These are phyloP conservation scores for Scaptomyza cyrtandrae DNA, from an alignment of 2,888 invertebrate genomes.

Conservation along the genomic window DNA sequence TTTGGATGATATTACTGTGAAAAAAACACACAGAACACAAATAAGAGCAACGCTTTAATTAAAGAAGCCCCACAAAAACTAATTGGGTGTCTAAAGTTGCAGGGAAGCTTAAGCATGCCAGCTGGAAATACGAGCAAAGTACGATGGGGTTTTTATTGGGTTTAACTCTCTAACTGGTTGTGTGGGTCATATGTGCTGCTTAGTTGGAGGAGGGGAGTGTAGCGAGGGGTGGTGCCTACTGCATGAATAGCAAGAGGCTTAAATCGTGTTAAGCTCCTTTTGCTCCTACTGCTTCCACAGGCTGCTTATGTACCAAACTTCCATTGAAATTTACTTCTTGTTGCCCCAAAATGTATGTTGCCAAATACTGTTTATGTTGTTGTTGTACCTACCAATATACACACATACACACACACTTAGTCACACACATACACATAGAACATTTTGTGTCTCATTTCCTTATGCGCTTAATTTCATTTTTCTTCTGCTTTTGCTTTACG, in stretches of 20 bases:
- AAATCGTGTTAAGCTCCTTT: slow-evolving; percentile 64
- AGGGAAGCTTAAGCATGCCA: slow-evolving; percentile 57
- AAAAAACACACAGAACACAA: slow-evolving; percentile 23
- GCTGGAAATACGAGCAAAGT: slow-evolving; percentile 44
- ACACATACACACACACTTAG: slow-evolving; percentile 28
- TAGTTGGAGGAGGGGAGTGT: neutral
- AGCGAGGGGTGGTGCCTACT: slow-evolving; percentile 14
- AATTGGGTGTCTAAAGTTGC: slow-evolving; percentile 61
- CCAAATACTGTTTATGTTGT: slow-evolving; percentile 59
- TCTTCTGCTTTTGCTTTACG: slow-evolving; percentile 52
- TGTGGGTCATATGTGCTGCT: slow-evolving; percentile 39
- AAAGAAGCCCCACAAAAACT: slow-evolving; percentile 62
- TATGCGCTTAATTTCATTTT: slow-evolving; percentile 81
- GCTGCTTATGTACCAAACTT: slow-evolving; percentile 51
- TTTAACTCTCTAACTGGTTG: slow-evolving; percentile 40
- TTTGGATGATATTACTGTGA: slow-evolving; percentile 83
- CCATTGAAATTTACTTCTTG: slow-evolving; percentile 66
- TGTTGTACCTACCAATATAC: slow-evolving; percentile 27
- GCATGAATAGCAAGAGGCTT: slow-evolving; percentile 59
- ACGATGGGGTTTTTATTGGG: slow-evolving; percentile 26
- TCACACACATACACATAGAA: slow-evolving; percentile 31
- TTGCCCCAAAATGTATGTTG: slow-evolving; percentile 68
- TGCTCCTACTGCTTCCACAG: neutral
- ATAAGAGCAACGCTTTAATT: slow-evolving; percentile 59
- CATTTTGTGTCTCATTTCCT: slow-evolving; percentile 78